These are phyloP conservation scores for Pyrgilauda ruficollis DNA, from an alignment of 2,113 vertebrate species.

Conservation along the genomic window DNA sequence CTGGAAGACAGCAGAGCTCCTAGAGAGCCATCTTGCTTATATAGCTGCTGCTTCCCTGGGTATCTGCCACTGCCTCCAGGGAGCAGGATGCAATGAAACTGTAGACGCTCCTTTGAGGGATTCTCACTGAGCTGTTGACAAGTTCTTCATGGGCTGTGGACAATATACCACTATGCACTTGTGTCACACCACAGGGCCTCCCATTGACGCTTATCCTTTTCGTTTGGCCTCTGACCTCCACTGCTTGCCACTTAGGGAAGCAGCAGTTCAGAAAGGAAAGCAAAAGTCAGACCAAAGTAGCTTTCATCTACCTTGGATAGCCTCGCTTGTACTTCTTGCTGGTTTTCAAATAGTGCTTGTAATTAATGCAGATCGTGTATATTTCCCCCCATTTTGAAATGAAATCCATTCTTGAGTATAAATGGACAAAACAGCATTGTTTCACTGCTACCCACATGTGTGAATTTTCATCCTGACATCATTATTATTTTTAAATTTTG, in stretches of 20 bases:
- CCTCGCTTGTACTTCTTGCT: neutral
- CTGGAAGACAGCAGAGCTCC: neutral
- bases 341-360: neutral
- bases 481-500: neutral
- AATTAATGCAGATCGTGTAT: neutral
- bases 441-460: neutral
- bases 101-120: slow-evolving; percentile 46
- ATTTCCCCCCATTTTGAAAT: neutral
- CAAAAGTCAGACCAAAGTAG: slow-evolving; percentile 2
- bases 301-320: neutral
- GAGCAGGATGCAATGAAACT: slow-evolving; percentile 50
- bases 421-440: neutral
- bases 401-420: neutral
- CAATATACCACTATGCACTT: slow-evolving; percentile 56
- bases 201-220: slow-evolving; percentile 64
- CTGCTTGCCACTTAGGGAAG: slow-evolving; percentile 50
- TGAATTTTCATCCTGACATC: neutral
- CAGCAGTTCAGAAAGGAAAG: slow-evolving; percentile 19
- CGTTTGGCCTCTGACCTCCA: slow-evolving; percentile 52
- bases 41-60: slow-evolving; percentile 40
- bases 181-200: slow-evolving; percentile 61
- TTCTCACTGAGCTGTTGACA: slow-evolving; percentile 69
- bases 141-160: slow-evolving; percentile 60
- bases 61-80: slow-evolving; percentile 20
- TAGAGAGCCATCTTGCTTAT: slow-evolving; percentile 31